Evolutionary conservation across 2,113 vertebrate genomes (phyloP), one percentile per base, ranked within the genome.

Genomic region (Cygnus buccinator): DNA sequence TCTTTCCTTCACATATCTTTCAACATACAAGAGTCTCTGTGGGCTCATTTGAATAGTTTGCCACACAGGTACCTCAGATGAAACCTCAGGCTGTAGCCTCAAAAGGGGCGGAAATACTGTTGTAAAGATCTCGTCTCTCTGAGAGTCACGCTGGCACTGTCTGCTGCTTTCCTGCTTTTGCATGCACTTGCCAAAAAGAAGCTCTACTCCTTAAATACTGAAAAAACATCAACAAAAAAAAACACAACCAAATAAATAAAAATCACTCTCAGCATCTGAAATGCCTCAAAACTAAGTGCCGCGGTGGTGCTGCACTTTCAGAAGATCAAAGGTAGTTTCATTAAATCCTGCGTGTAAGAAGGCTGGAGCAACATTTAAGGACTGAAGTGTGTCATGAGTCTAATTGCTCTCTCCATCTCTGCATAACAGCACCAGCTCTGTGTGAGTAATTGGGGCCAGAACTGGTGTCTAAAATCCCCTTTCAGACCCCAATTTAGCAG

Each of bases 41-140:
- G 88, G 72, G 82, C 84, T 96, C 66, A 76, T 89, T 95, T 95
- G 83, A 95, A 96, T 89, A 84, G 55, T 13, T 67, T 95, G 94
- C 89, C 92, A 78, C 94, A 96, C 94, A 96, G 96, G 96, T 96
- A 96, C 78, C 63, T 95, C 91, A 94, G 81, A 96, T 89, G 74
- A 97, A 96, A 96, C 96, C 96, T 95, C 94, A 94, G 61, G 31
- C 77, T 91, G 74, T 65, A 94, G 89, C 91, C 87, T 90, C 91
- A 96, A 94, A 96, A 84, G 84, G 31, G 90, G 29, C 39, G 94
- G 97, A 97, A 97, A 88, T 85, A 92, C 84, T 95, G 23, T 97
- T 91, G 94, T 92, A 84, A 89, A 96, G 88, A 94, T 94, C 55
- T 84, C 90, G 84, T 91, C 75, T 92, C 63, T 88, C 26, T 87